Percentiles rank a stretch among this genome's conserved stretches.
phyloP scores from a whole-genome alignment of 2,113 vertebrate genomes.

The Paedocypris sp. region DNA sequence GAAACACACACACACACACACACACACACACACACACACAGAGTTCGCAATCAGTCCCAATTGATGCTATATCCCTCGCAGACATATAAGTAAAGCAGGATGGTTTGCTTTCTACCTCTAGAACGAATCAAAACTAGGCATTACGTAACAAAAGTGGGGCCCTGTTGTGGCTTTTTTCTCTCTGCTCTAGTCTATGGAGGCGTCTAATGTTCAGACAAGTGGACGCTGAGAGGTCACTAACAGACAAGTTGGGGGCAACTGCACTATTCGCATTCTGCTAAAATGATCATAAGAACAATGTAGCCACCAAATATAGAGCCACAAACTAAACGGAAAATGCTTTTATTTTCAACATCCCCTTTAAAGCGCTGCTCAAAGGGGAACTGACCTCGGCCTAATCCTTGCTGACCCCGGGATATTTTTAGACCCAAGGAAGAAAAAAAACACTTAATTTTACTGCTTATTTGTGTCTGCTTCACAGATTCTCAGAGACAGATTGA shows the following conservation, averaged over 20 bases:
- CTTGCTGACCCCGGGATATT: constrained; percentile 28
- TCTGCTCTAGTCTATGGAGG: not conserved
- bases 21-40: constrained; percentile 2
- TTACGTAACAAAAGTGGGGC: constrained; percentile 12
- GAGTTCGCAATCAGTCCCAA: not conserved
- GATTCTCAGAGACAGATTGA: not conserved
- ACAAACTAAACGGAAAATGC: constrained; percentile 17
- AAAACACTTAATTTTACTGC: not conserved
- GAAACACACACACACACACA: constrained; percentile 6
- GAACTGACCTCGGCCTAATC: constrained; percentile 33
- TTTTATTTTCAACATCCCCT: constrained; percentile 25
- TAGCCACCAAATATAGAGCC: constrained; percentile 23
- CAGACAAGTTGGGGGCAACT: constrained; percentile 26
- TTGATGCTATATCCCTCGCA: not conserved
- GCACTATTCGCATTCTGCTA: constrained; percentile 31
- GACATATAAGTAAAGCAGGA: not conserved
- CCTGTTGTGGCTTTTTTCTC: constrained; percentile 15
- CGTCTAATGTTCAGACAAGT: constrained; percentile 26
- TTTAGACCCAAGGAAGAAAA: constrained; percentile 6
- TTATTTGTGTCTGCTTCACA: no score
- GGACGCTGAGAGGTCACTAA: constrained; percentile 33
- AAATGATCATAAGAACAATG: constrained; percentile 37
- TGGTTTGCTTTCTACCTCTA: constrained; percentile 1
- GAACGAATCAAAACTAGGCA: constrained; percentile 14
- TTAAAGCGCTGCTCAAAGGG: constrained; percentile 26